Conservation (phyloP, 2,797 vertebrate species). For the Eurystomus glaucurus region DNA sequence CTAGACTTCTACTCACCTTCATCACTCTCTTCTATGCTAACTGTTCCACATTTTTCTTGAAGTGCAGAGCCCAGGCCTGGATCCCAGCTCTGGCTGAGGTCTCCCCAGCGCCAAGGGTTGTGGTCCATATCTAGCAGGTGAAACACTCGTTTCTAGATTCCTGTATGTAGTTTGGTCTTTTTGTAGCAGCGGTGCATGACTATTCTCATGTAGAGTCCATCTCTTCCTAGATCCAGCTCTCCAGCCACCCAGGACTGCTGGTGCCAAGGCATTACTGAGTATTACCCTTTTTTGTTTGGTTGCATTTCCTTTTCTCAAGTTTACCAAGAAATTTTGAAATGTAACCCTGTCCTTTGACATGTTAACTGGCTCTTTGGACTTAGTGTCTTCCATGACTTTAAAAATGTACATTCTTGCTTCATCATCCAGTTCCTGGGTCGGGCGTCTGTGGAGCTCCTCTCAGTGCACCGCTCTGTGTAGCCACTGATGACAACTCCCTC, state of each 20-base stretch:
- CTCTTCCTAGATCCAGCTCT: not conserved
- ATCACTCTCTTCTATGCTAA: not conserved
- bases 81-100: not conserved
- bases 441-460: not conserved
- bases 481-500: not conserved
- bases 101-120: not conserved
- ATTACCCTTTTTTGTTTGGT: not conserved
- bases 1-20: not conserved
- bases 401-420: not conserved
- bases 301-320: not conserved
- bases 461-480: not conserved
- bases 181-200: not conserved
- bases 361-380: not conserved
- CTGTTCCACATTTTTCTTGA: not conserved
- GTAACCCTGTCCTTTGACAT: not conserved
- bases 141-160: not conserved
- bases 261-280: not conserved
- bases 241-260: not conserved
- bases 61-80: not conserved
- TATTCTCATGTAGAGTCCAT: not conserved
- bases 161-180: not conserved
- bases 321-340: not conserved
- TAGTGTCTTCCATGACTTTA: not conserved
- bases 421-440: rapidly evolving
- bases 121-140: not conserved